Base-by-base conservation (phyloP, 2,113 vertebrate genomes). In the Seriola rivoliana region DNA sequence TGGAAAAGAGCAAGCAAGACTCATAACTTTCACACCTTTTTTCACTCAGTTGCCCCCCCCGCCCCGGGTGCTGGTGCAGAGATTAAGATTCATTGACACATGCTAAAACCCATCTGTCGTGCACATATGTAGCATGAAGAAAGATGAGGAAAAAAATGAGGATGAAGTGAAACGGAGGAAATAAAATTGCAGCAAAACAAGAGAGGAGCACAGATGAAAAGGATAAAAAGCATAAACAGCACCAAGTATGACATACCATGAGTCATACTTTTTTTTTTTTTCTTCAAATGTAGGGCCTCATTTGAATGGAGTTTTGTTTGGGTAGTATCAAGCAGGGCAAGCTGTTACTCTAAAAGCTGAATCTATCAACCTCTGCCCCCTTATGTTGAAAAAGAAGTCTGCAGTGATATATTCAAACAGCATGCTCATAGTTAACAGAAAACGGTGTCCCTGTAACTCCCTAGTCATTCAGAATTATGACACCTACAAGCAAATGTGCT, bases 11-110 rank as follows among this genome's bases (percentile, higher is more conserved):
- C 25, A 64, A 67, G 50, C 72, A 68, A 25, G 54, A 64, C 48
- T 63, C 42, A 52, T 62, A 19, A 74, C 65, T 52, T 82, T 73
- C 23, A 75, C 19, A 75, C 19, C 4, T 64, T 64, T 23, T 58
- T 42, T 58, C 34, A 19, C 13, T 59, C 6, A 21, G 23, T 40
- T 75, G 8, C 29, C 29, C 29, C 29, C 25, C 25, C 25, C 74
- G 25, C 52, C 57, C 68, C 1, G 23, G 59, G 29, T 63, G 40
- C 57, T 64, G 36, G n/a, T 42, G 36, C 65, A 78, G 58, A 73
- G 66, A 86, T 84, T 77, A 82, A 50, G 80, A 81, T 81, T 89
- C 54, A 82, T 50, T 70, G 67, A 78, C 25, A 80, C 12, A 78
- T 58, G 77, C 32, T 78, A 55, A 85, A 72, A 63, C n/a, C 44